Base-by-base conservation (phyloP, 1,140 invertebrate species). In the Diploscapter pachys region DNA sequence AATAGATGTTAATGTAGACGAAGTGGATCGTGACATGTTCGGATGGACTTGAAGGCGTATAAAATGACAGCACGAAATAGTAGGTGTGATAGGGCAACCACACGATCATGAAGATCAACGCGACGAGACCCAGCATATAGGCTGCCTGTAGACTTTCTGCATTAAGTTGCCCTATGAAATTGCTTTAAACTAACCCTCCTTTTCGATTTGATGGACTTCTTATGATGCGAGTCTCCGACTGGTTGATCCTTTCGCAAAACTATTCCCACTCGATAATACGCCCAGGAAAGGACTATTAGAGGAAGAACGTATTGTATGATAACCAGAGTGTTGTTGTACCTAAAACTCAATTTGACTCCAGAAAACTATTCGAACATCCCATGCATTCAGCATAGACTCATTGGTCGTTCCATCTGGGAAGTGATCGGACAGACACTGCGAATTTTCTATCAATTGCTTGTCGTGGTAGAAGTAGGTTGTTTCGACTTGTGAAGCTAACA, bases 241-340 rank as follows among this genome's bases (percentile, higher is more conserved):
- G 65, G 65, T 62, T 81, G 72, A 5, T 56, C 73, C 49, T 65
- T 68, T 94, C 95, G 97, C 3, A 98, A 88, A 80, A 96, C 93
- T 63, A 92, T 87, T 3, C 93, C 93, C 89, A 96, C 94, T 0
- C 91, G 88, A 0, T 91, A 90, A 84, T 97, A 97, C 81, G 93
- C 94, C 51, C 92, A 89, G 3, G 90, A 90, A 90, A 96, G 93
- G 0, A 92, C 90, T 56, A 91, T 84, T 89, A 97, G 92, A 6
- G 95, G 95, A 69, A 95, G 88, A n/a, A 94, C 88, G 83, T 97
- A 97, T 5, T 94, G 95, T 31, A 95, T 87, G 3, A 92, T 87
- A 78, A 95, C 89, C 83, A 96, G 91, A 11, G 93, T 84, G 31
- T 94, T 89, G 86, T 94, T 94, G 85, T 96, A 96, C 76, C 94